phyloP scores from a whole-genome alignment of 2,113 vertebrate species.

The Lepisosteus osseus region DNA sequence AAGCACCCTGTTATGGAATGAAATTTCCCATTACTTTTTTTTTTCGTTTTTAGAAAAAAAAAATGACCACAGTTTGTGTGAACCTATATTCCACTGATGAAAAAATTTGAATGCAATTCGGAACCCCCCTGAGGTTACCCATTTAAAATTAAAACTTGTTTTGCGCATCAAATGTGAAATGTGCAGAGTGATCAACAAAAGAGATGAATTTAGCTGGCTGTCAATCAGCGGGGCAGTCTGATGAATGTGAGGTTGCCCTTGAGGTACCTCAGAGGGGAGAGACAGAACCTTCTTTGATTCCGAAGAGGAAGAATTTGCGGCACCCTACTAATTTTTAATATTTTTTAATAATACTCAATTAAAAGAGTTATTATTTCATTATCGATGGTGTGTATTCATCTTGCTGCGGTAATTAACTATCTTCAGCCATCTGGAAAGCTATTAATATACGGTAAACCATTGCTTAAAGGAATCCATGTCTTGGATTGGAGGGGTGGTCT shows the following conservation, averaged over 20 bases:
- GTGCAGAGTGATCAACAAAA: not conserved
- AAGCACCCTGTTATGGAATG: no score
- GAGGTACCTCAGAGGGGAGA: not conserved
- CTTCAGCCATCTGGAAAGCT: constrained; percentile 39
- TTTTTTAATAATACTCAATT: constrained; percentile 45
- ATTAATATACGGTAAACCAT: constrained; percentile 35
- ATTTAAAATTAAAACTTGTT: not conserved
- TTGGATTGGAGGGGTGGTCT: not conserved
- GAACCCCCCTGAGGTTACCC: not conserved
- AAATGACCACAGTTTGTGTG: no score
- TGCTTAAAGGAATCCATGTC: not conserved
- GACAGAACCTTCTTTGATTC: not conserved
- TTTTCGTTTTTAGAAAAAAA: no score
- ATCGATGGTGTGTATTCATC: constrained; percentile 17
- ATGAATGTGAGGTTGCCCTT: not conserved
- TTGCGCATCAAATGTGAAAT: not conserved
- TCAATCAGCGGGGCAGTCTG: not conserved
- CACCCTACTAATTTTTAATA: constrained; percentile 45
- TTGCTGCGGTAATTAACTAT: constrained; percentile 38
- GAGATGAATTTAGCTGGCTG: not conserved
- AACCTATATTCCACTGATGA: not conserved
- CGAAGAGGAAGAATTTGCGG: constrained; percentile 28
- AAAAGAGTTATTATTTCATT: constrained; percentile 42
- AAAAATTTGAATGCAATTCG: not conserved
- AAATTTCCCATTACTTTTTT: no score